phyloP scores from a whole-genome alignment of 2,113 vertebrate genomes.

The Tonatia bakeri region DNA sequence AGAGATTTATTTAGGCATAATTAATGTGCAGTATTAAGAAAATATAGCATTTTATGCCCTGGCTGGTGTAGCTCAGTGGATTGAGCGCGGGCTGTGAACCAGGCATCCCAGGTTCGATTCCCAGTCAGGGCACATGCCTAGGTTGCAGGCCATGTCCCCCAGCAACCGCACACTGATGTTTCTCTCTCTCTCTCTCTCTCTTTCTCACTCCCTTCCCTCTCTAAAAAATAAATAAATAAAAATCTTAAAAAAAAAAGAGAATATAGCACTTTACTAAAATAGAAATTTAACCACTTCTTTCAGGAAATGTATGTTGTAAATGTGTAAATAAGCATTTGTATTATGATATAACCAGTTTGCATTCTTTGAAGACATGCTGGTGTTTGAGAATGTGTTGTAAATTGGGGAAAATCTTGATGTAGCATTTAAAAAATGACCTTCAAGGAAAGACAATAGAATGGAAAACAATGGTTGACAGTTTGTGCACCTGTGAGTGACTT shows the following conservation, averaged over 20 bases:
- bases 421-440: background rate
- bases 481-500: background rate
- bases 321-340: background rate
- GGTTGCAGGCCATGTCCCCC: too few relatives aligned
- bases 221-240: too few relatives aligned
- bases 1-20: background rate
- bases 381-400: background rate
- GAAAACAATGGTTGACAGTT: background rate
- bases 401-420: background rate
- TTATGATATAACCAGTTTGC: background rate
- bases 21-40: background rate
- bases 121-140: too few relatives aligned
- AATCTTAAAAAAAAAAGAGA: too few relatives aligned
- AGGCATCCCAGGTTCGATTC: too few relatives aligned
- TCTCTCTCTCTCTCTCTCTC: too few relatives aligned
- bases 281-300: slow-evolving; percentile 19
- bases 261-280: background rate
- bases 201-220: too few relatives aligned
- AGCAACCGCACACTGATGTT: too few relatives aligned
- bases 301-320: background rate
- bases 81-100: too few relatives aligned
- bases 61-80: too few relatives aligned
- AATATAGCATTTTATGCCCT: background rate
- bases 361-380: background rate
- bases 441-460: background rate